Evolutionary conservation across 2,113 vertebrate genomes (phyloP).

Genomic region (Clarias gariepinus): DNA sequence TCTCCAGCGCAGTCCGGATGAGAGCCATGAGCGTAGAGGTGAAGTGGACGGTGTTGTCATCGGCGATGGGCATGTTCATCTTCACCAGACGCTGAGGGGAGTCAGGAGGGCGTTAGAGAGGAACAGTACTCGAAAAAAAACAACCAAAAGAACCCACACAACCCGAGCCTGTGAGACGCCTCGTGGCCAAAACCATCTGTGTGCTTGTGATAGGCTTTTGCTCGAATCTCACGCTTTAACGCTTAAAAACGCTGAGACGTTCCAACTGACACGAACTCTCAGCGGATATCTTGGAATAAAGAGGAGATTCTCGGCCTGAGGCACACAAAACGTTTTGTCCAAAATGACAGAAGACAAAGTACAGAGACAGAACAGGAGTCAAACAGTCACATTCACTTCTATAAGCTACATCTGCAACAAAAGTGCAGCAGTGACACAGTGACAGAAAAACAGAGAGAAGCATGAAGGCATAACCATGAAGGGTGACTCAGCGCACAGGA

Average conservation of each 20-base stretch:
- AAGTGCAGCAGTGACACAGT: slow-evolving; percentile 68
- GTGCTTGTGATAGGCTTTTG: slow-evolving; percentile 55
- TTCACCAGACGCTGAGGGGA: slow-evolving; percentile 85
- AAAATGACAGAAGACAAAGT: slow-evolving; percentile 25
- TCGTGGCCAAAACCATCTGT: slow-evolving; percentile 66
- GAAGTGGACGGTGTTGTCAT: slow-evolving; percentile 88
- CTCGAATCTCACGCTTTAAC: background rate
- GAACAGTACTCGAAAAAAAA: background rate
- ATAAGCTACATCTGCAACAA: slow-evolving; percentile 66
- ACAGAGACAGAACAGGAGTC: slow-evolving; percentile 52
- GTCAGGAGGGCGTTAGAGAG: slow-evolving; percentile 34
- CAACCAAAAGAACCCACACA: slow-evolving; percentile 14
- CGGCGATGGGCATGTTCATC: slow-evolving; percentile 96
- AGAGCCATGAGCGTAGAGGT: slow-evolving; percentile 92
- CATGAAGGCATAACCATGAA: slow-evolving; percentile 71
- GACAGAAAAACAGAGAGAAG: slow-evolving; percentile 68
- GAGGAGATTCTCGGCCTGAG: slow-evolving; percentile 26
- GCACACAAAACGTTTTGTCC: slow-evolving; percentile 73
- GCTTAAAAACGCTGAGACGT: background rate
- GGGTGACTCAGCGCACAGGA: slow-evolving; percentile 70
- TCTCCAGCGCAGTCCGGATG: slow-evolving; percentile 90
- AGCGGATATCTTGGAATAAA: background rate
- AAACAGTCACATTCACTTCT: slow-evolving; percentile 66
- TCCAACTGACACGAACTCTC: slow-evolving; percentile 1
- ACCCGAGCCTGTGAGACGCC: slow-evolving; percentile 49